A percentile compares a stretch with the other conserved stretches of the same genome.
These are phyloP conservation scores for Helicoverpa zea DNA, from an alignment of 1,140 invertebrate genomes.

Conservation along the genomic window DNA sequence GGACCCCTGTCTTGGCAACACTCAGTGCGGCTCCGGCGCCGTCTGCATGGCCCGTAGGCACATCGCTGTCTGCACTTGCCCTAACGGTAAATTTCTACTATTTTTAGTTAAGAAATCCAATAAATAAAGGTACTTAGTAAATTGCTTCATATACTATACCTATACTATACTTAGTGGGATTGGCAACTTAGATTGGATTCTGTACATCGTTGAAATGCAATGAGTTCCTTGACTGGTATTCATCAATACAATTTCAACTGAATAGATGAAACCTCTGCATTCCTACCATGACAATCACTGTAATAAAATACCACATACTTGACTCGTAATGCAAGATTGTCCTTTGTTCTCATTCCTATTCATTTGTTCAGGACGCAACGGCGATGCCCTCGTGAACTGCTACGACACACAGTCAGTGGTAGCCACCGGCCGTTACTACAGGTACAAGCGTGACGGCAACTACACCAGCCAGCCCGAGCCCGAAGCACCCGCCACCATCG, in stretches of 20 bases:
- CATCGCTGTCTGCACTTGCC: slow-evolving; percentile 94
- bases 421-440: slow-evolving; percentile 74
- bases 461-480: slow-evolving; percentile 60
- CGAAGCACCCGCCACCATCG: slow-evolving; percentile 48
- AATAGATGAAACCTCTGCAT: no score
- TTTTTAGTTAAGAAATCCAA: not conserved
- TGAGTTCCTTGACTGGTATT: no score
- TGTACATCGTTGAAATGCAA: no score
- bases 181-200: no score
- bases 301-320: no score
- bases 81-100: slow-evolving; percentile 87
- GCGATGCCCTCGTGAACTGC: slow-evolving; percentile 80
- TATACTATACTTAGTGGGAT: no score
- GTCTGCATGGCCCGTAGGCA: slow-evolving; percentile 90
- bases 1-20: slow-evolving; percentile 91
- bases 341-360: not conserved
- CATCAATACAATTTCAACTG: no score
- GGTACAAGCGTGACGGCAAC: slow-evolving; percentile 79
- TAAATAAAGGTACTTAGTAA: no score
- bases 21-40: slow-evolving; percentile 91
- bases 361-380: slow-evolving; percentile 69
- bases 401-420: slow-evolving; percentile 78
- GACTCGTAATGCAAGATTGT: no score
- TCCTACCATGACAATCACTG: no score
- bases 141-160: no score